Percentiles rank a stretch among this genome's conserved stretches.
Evolutionary conservation across 2,888 invertebrate species (phyloP).

Genomic region (Podabrus alpinus): DNA sequence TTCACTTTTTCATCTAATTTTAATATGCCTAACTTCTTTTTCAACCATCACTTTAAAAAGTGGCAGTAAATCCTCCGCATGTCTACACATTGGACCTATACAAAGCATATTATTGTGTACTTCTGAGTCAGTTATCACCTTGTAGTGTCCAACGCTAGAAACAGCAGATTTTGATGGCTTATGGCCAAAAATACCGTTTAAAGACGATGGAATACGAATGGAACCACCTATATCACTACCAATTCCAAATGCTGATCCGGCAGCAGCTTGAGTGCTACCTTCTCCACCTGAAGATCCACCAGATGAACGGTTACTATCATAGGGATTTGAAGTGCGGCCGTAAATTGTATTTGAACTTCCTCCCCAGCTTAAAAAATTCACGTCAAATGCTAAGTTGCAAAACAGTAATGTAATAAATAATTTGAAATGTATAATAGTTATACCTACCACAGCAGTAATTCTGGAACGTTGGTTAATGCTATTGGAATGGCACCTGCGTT

Average conservation of each 20-base stretch:
- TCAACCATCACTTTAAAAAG: constrained; percentile 50
- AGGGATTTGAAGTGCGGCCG: constrained; percentile 84
- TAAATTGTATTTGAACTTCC: constrained; percentile 84
- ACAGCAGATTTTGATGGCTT: constrained; percentile 79
- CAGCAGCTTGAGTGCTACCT: constrained; percentile 74
- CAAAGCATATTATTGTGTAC: constrained; percentile 64
- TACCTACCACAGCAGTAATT: constrained; percentile 89
- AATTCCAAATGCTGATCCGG: constrained; percentile 85
- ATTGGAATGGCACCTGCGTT: constrained; percentile 87
- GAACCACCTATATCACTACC: constrained; percentile 97
- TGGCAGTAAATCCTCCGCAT: constrained; percentile 82
- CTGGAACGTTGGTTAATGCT: constrained; percentile 89
- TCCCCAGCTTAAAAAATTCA: constrained; percentile 81
- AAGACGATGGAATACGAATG: constrained; percentile 92
- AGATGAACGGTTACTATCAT: constrained; percentile 81
- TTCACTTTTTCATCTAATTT: constrained; percentile 69
- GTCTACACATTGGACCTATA: constrained; percentile 87
- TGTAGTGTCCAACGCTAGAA: constrained; percentile 78
- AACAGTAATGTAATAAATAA: not conserved
- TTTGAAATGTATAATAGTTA: not conserved
- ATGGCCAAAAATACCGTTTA: constrained; percentile 94
- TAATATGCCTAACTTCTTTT: constrained; percentile 31
- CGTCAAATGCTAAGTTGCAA: too few species aligned
- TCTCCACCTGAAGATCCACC: constrained; percentile 95
- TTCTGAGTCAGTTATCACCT: constrained; percentile 57